A percentile compares a stretch with the other conserved stretches of the same genome.
Evolutionary conservation across 1,140 invertebrate species (phyloP).

Genomic region (Megathymus violae): DNA sequence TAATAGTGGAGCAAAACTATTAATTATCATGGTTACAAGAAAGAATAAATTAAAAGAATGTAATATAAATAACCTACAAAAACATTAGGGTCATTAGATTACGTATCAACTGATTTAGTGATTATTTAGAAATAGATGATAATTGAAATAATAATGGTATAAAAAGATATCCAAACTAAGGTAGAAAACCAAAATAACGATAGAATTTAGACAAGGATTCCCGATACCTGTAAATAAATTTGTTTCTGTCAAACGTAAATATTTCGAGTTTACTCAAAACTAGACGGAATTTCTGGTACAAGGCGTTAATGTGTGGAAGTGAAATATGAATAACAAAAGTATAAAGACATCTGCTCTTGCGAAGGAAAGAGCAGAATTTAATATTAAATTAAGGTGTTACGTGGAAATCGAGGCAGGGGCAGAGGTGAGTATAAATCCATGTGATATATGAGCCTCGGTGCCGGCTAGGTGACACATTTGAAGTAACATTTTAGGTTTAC

Average conservation of each 20-base stretch:
- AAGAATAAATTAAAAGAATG: no score
- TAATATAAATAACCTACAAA: no score
- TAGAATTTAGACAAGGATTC: neutral
- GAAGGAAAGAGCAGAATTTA: slow-evolving; percentile 75
- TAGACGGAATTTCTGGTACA: slow-evolving; percentile 44
- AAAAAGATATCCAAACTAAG: no score
- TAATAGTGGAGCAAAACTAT: no score
- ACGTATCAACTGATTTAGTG: no score
- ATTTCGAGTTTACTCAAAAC: slow-evolving; percentile 30
- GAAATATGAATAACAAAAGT: slow-evolving; percentile 77
- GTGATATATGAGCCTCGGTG: slow-evolving; percentile 73
- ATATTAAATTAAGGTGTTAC: slow-evolving; percentile 82
- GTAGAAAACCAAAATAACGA: no score
- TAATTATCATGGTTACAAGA: no score
- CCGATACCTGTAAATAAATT: neutral
- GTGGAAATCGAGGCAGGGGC: slow-evolving; percentile 77
- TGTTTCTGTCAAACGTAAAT: slow-evolving; percentile 10
- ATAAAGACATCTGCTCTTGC: slow-evolving; percentile 72
- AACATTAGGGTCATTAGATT: no score
- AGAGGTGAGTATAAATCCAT: slow-evolving; percentile 78
- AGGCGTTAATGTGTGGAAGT: slow-evolving; percentile 57
- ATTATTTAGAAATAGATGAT: no score
- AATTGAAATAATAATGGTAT: no score
- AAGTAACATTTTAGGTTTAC: slow-evolving; percentile 73
- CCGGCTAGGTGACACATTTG: slow-evolving; percentile 77